Conservation (phyloP, 2,888 invertebrate species). For the Heliconius ismenius region DNA sequence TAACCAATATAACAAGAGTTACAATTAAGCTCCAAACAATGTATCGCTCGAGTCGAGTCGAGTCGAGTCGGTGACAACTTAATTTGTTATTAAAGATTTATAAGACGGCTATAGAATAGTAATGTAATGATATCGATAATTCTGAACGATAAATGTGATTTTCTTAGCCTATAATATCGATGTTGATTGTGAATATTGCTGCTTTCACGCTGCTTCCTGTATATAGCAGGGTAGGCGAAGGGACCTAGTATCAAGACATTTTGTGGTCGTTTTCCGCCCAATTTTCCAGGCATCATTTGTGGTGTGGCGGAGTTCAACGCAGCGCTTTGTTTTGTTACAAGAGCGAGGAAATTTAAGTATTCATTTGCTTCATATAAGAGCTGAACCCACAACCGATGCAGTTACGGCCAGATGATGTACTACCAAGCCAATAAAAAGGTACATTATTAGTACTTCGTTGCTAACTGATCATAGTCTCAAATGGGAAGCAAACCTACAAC, state of each 20-base stretch:
- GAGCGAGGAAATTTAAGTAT: not conserved
- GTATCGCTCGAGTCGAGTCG: constrained; percentile 29
- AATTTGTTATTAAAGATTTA: constrained; percentile 33
- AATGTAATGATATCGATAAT: constrained; percentile 21
- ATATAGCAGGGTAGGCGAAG: not conserved
- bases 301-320: not conserved
- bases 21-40: constrained; percentile 30
- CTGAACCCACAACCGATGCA: not conserved
- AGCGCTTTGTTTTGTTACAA: not conserved
- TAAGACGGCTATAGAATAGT: constrained; percentile 15
- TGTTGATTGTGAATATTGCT: not conserved
- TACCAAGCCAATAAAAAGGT: too few relatives aligned
- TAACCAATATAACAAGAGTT: constrained; percentile 24
- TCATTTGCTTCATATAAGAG: not conserved
- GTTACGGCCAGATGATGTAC: too few relatives aligned
- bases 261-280: too few relatives aligned
- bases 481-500: not conserved
- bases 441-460: too few relatives aligned
- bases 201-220: not conserved
- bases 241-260: not conserved
- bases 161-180: not conserved
- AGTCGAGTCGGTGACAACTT: constrained; percentile 26
- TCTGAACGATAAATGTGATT: not conserved
- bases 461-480: not conserved
- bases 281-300: not conserved